phyloP scores from a whole-genome alignment of 2,113 vertebrate species.

The Ursus arctos region DNA sequence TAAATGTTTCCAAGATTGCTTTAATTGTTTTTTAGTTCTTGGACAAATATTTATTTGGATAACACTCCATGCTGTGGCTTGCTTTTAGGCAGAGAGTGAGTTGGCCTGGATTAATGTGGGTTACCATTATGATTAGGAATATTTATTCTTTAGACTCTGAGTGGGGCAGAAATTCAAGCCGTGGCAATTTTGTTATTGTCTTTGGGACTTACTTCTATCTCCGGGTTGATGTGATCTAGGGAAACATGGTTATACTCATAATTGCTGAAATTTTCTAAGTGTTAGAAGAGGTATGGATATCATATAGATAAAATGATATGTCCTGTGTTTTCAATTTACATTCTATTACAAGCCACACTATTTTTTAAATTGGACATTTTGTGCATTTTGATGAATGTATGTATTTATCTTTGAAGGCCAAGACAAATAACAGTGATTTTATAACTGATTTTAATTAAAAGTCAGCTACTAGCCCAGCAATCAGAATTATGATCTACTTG shows the following conservation, averaged over 20 bases:
- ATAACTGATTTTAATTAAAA: constrained; percentile 42
- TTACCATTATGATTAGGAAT: background rate
- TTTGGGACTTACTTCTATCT: background rate
- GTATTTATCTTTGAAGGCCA: constrained; percentile 39
- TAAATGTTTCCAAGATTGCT: constrained; percentile 41
- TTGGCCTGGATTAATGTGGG: constrained; percentile 13
- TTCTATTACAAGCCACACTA: background rate
- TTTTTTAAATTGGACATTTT: constrained; percentile 41
- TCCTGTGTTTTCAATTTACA: constrained; percentile 24
- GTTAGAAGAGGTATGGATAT: background rate
- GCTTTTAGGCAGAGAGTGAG: constrained; percentile 29
- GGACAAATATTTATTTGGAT: background rate
- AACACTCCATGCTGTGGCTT: background rate
- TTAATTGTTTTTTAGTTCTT: constrained; percentile 42
- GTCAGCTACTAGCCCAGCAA: constrained; percentile 23
- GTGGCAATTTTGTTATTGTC: background rate
- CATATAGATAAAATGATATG: background rate
- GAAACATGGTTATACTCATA: background rate
- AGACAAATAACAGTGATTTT: constrained; percentile 50
- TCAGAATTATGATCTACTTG: constrained; percentile 42
- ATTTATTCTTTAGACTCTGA: constrained; percentile 16
- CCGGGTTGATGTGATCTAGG: background rate
- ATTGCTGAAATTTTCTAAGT: background rate
- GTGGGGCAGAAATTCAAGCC: background rate
- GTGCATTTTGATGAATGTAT: constrained; percentile 39